Evolutionary conservation across 2,888 invertebrate species (phyloP), one percentile per base, ranked within the genome.

Genomic region (Physocephala rufipes): DNA sequence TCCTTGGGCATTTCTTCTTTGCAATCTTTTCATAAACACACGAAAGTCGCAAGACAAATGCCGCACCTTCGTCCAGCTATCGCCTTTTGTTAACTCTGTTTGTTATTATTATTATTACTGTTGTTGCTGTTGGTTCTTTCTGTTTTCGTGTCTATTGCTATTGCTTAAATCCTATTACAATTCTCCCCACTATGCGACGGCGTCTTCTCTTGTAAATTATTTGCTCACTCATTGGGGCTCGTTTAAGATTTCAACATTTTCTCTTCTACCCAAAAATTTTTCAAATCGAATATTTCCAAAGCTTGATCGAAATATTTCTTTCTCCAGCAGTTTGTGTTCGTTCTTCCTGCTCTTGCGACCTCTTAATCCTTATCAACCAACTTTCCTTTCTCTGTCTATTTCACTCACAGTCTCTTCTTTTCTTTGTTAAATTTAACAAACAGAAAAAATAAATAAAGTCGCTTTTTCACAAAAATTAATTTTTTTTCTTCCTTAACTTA

Each of bases 171-270:
- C 53, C 19, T 70, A 53, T 19, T 63, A 65, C 4, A 24, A 28
- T 66, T 72, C 74, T 75, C 55, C 72, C 71, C 72, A 71, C 74
- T 68, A 71, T 75, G 71, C 75, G 76, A 66, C 71, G 71, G 69
- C 75, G 74, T 74, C 74, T 75, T 71, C 70, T 76, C 71, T 75
- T 77, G 64, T 70, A 78, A 55, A 58, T 72, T 21, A 36, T 76
- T 67, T 73, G 70, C 58, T 72, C 70, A 74, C 73, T 66, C 76
- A 78, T 78, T 78, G 73, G 73, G 72, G 76, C 73, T 43, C 43
- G 69, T 62, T 75, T 68, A 55, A 13, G 67, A 61, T 71, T 71
- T 36, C 36, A 74, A 74, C 71, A 73, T 73, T 68, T 51, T 71
- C 16, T 28, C 61, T 67, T 9, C 63, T 62, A 36, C 51, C 62